phyloP scores from a whole-genome alignment of 2,888 invertebrate species.

The Dryobotodes eremita region DNA sequence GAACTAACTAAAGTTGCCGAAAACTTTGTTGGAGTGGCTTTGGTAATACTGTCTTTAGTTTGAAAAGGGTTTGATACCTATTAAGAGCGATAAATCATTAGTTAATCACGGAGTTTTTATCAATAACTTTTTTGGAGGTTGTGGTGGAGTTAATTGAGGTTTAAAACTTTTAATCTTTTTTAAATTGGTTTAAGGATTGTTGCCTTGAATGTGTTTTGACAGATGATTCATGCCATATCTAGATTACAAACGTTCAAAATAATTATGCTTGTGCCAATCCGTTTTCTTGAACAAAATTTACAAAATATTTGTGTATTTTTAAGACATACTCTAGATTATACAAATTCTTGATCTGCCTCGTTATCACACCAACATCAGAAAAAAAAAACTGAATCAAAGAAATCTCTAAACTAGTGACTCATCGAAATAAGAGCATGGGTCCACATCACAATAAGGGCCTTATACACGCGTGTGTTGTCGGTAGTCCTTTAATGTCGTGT shows the following conservation, averaged over 20 bases:
- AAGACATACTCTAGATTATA: background rate
- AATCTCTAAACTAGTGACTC: constrained; percentile 41
- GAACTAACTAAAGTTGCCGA: constrained; percentile 67
- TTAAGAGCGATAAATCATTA: constrained; percentile 72
- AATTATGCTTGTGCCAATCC: background rate
- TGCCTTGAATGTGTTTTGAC: constrained; percentile 52
- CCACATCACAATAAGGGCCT: constrained; percentile 69
- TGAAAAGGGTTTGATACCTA: constrained; percentile 69
- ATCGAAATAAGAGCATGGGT: constrained; percentile 56
- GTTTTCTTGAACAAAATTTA: background rate
- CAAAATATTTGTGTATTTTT: background rate
- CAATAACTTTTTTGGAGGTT: constrained; percentile 61
- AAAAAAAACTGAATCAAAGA: constrained; percentile 24
- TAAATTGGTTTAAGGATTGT: constrained; percentile 61
- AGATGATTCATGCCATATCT: constrained; percentile 39
- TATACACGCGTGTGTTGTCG: constrained; percentile 76
- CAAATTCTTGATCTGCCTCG: background rate
- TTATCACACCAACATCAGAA: background rate
- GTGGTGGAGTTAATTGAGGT: constrained; percentile 68
- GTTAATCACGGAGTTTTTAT: constrained; percentile 69
- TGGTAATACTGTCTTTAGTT: constrained; percentile 63
- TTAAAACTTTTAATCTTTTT: constrained; percentile 65
- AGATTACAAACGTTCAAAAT: constrained; percentile 24
- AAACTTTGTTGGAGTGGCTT: constrained; percentile 73
- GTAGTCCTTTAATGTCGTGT: constrained; percentile 83